A percentile compares a stretch with the other conserved stretches of the same genome.
These are phyloP conservation scores for Tipula lateralis DNA, from an alignment of 2,888 invertebrate genomes.

Conservation along the genomic window DNA sequence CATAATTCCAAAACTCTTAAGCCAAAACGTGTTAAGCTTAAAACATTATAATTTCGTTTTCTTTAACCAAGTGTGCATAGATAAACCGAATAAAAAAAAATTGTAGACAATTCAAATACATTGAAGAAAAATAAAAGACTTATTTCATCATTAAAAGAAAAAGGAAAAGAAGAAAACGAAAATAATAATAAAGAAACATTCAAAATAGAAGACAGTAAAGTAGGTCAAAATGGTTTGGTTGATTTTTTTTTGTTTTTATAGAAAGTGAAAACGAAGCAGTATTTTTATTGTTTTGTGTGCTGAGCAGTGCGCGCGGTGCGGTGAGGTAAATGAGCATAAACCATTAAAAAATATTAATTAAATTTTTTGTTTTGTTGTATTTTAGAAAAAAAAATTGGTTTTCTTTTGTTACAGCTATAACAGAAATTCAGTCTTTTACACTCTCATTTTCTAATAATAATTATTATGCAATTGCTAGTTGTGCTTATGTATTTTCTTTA, in stretches of 20 bases:
- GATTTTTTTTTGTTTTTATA: slow-evolving; percentile 19
- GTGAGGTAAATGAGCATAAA: slow-evolving; percentile 5
- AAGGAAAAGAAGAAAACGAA: slow-evolving; percentile 19
- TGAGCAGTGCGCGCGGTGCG: background rate
- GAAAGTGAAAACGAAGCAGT: slow-evolving; percentile 29
- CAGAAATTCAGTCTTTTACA: background rate
- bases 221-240: slow-evolving; percentile 28
- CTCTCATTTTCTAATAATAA: background rate
- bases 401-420: slow-evolving; percentile 24
- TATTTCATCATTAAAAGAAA: slow-evolving; percentile 24
- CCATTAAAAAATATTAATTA: slow-evolving; percentile 24
- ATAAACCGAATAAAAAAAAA: background rate
- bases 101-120: slow-evolving; percentile 11
- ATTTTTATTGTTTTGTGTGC: slow-evolving; percentile 25
- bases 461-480: background rate
- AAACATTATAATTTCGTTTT: background rate
- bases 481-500: background rate
- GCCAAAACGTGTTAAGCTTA: background rate
- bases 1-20: background rate
- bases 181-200: slow-evolving; percentile 19
- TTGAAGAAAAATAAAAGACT: slow-evolving; percentile 6
- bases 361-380: slow-evolving; percentile 24
- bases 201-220: slow-evolving; percentile 27
- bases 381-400: background rate
- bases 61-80: slow-evolving; percentile 14